Evolutionary conservation across 2,888 invertebrate genomes (phyloP), one percentile per base, ranked within the genome.

Genomic region (Sarcophaga variegata): DNA sequence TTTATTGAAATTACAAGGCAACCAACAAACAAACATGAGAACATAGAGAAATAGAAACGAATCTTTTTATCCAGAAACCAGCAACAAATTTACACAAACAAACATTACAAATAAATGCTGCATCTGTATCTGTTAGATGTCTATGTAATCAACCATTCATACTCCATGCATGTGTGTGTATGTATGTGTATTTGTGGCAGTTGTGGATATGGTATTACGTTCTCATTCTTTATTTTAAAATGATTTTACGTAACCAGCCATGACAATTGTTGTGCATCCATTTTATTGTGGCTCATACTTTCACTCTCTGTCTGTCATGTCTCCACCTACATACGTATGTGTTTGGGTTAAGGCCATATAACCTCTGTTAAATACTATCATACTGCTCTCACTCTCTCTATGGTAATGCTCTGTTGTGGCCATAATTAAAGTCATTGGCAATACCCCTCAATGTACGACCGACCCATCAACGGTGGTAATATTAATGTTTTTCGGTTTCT

Each of bases 211-310:
- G 37, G 37, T 37, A 37, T 37, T 37, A 37, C 37, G 6, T 37
- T 54, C 5, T 54, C 17, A 2, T 14, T 14, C 12, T 54, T 54
- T 54, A 14, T 54, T 54, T 54, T 17, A 5, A 81, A 84, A 84
- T 76, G 64, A 80, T 84, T 80, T 80, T 84, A 71, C 80, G 49
- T 84, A 84, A 81, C 84, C 80, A 85, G 80, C 80, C 80, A 85
- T 85, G 80, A 85, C 76, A 77, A 85, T 85, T 72, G 79, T 10
- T 64, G 14, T 27, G 12, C 37, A 27, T 27, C 27, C 20, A n/a
- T 45, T 67, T 20, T 10, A 54, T 54, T 54, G 17, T 54, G 3
- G 3, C 54, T 54, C 14, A 12, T 17, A 14, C 54, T 14, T 54
- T 14, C 54, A 54, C 54, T 14, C 54, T 54, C 37, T 54, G 54